Evolutionary conservation across 1,140 invertebrate species (phyloP), one percentile per base, ranked within the genome.

Genomic region (Ditylenchus dipsaci): DNA sequence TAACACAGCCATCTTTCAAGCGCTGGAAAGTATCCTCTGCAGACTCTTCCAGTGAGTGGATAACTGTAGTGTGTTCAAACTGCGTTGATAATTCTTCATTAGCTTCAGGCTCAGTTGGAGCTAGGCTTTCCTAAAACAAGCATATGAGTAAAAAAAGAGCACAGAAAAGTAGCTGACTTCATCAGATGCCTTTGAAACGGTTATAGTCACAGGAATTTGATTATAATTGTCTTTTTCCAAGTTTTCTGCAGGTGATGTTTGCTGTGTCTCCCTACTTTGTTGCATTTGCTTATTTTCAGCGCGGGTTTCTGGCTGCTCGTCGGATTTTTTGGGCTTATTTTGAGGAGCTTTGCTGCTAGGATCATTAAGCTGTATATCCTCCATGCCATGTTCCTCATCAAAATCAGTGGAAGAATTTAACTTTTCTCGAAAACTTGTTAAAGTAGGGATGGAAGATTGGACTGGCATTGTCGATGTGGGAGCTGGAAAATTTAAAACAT

Each of bases 31-130:
- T 76, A 21, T 80, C 75, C 42, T 77, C 71, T 0, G 75, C 33
- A 9, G 75, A 68, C 63, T 80, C 78, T 43, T 82, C 78, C 26
- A 57, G 72, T 42, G 76, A 63, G 45, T 75, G 75, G n/a, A 80
- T 80, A 11, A 76, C 56, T 26, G 76, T 79, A n/a, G 78, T 81
- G 21, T 63, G 59, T 0, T 43, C 67, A 9, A 68, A 27, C 27
- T 68, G 61, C 11, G 38, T 43, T 45, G 23, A 23, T 17, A 64
- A 29, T 56, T 17, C 15, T 15, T 53, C 49, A 21, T 53, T 53
- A 7, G 15, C 49, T 21, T 53, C 49, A 3, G n/a, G n/a, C 23
- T 53, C 49, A 21, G 49, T 53, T 53, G 49, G 1, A 27, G 63
- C 23, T 65, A 27, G 26, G 45, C 58, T 56, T 64, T 56, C 63